Percentiles rank a stretch among this genome's conserved stretches.
Conservation (phyloP, 2,113 vertebrate genomes). For the Sceloporus undulatus region DNA sequence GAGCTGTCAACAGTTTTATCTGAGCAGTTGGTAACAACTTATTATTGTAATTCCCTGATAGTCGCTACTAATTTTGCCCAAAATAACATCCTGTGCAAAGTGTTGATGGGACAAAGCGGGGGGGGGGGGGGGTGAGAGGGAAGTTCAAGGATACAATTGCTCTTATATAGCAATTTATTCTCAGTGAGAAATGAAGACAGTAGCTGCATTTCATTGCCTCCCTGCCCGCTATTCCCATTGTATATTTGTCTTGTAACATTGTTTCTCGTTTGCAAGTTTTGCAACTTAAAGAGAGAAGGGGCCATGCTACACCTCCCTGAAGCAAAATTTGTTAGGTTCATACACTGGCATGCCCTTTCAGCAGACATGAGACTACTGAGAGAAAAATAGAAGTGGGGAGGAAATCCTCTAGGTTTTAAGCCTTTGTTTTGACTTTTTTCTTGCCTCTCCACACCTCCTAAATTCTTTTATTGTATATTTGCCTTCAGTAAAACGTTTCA, state of each 20-base stretch:
- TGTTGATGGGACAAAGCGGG: constrained; percentile 31
- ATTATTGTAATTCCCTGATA: constrained; percentile 36
- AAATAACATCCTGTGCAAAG: constrained; percentile 48
- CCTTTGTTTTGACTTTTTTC: constrained; percentile 41
- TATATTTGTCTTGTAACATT: constrained; percentile 47
- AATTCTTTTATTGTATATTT: constrained; percentile 46
- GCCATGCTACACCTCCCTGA: constrained; percentile 38
- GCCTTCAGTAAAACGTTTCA: constrained; percentile 7
- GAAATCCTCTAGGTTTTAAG: constrained; percentile 13
- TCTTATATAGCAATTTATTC: neutral
- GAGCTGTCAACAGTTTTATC: constrained; percentile 11
- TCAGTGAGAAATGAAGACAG: neutral
- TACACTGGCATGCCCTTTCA: neutral
- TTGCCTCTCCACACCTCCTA: neutral
- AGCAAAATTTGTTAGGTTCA: neutral
- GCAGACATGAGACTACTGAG: constrained; percentile 36
- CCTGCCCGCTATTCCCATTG: neutral
- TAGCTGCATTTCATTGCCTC: neutral
- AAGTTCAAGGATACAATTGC: neutral
- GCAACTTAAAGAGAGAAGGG: constrained; percentile 54
- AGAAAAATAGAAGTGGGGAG: neutral
- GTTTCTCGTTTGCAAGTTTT: constrained; percentile 64
- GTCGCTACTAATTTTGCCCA: constrained; percentile 48
- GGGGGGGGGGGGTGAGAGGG: constrained; percentile 35
- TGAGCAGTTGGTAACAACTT: constrained; percentile 40